These are phyloP conservation scores for Prolemur simus DNA, from an alignment of 2,113 vertebrate species.

Conservation along the genomic window DNA sequence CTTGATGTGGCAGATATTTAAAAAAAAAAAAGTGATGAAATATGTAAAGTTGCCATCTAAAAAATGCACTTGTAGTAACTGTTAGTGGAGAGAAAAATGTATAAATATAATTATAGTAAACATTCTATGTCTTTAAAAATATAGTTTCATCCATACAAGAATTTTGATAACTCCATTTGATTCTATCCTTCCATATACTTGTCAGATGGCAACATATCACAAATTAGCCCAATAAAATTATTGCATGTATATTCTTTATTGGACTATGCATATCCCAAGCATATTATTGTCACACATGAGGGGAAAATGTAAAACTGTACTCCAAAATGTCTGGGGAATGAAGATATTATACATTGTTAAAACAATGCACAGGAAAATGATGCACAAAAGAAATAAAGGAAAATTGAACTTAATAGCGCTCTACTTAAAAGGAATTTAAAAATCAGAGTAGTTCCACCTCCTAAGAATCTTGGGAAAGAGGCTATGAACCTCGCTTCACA, in stretches of 20 bases:
- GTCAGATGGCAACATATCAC: not conserved
- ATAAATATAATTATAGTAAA: not conserved
- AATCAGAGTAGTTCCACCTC: not conserved
- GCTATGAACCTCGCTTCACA: not conserved
- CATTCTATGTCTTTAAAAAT: constrained; percentile 16
- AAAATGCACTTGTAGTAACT: not conserved
- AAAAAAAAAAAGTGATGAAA: not conserved
- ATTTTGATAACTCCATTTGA: not conserved
- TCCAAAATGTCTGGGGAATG: not conserved
- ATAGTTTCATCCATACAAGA: not conserved
- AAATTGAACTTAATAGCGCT: constrained; percentile 11
- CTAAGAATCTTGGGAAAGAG: constrained; percentile 19
- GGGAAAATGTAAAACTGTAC: not conserved
- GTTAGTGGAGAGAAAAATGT: not conserved
- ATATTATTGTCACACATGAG: not conserved
- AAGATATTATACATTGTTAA: constrained; percentile 19
- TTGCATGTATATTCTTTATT: not conserved
- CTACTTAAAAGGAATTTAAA: not conserved
- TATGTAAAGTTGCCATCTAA: not conserved
- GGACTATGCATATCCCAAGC: not conserved
- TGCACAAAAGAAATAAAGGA: not conserved
- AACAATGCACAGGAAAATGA: constrained; percentile 32
- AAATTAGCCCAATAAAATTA: not conserved
- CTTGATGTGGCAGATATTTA: not conserved
- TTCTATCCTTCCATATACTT: not conserved